Percentiles rank a stretch among this genome's conserved stretches.
phyloP scores from a whole-genome alignment of 2,113 vertebrate genomes.

The Clarias gariepinus region DNA sequence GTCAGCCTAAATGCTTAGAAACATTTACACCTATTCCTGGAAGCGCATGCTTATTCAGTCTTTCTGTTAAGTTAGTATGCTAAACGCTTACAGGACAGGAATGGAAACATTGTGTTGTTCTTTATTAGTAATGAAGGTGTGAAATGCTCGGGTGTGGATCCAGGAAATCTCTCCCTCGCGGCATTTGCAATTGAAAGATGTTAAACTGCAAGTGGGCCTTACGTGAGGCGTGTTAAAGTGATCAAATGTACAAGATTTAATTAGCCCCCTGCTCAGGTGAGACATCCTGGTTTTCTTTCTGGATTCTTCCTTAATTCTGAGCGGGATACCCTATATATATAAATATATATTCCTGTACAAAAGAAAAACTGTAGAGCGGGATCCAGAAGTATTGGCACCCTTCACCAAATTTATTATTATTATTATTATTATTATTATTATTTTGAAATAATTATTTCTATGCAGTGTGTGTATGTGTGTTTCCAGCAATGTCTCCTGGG shows the following conservation, averaged over 20 bases:
- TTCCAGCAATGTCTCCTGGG: too few species aligned
- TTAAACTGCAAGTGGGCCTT: not conserved
- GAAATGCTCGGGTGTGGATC: constrained; percentile 51
- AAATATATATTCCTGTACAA: not conserved
- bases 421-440: too few species aligned
- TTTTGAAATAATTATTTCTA: too few species aligned
- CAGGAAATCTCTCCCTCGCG: constrained; percentile 37
- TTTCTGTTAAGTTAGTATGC: not conserved
- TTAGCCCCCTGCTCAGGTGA: not conserved
- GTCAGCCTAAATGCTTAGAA: not conserved
- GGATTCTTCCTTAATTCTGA: not conserved
- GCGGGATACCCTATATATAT: too few species aligned
- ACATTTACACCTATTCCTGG: not conserved
- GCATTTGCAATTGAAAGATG: not conserved
- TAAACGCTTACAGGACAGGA: not conserved
- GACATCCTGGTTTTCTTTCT: not conserved
- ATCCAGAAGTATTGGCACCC: not conserved
- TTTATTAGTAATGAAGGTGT: constrained; percentile 41
- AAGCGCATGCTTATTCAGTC: not conserved
- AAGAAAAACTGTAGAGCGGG: not conserved
- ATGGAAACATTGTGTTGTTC: not conserved
- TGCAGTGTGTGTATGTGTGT: too few species aligned
- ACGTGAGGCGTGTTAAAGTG: not conserved
- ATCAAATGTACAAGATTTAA: not conserved
- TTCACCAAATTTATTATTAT: too few species aligned